Base-by-base conservation (phyloP, 1,140 invertebrate genomes). In the Sycobia sp. region DNA sequence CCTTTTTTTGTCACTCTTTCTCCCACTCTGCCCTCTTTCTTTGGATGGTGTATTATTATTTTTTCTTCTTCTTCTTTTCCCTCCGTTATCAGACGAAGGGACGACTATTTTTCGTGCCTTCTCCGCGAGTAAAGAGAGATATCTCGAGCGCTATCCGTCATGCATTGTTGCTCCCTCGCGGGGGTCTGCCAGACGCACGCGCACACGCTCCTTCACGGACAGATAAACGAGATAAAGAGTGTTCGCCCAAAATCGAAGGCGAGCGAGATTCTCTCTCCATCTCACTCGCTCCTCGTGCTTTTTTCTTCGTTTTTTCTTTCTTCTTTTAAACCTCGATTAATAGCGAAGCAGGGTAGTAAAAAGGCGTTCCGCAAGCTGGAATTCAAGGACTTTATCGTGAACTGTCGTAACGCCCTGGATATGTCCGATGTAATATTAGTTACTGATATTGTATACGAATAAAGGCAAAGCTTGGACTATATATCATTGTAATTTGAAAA, bases 151-250 rank as follows among this genome's bases (percentile, higher is more conserved):
- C 44, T 55, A 62, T 62, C 16, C 43, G 43, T 62, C 61, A 62
- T 56, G 61, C 18, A 56, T 62, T 62, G 61, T 62, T 50, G 22
- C 22, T 47, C 51, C 47, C 43, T 46, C 50, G 22, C 36, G n/a
- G 29, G 44, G 50, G 29, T 62, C 36, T 16, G 41, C 32, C 51
- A 39, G 32, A 44, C 27, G 39, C 39, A 46, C 27, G 23, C 36
- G 39, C 49, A 46, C 39, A 3, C n/a, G n/a, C 27, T 36, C 39
- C 38, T 53, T 49, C 44, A 50, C 23, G 11, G 20, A 38, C 25
- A 61, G 49, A 61, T 61, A 27, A n/a, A 51, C 38, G 47, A 61
- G 58, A 61, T 61, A 53, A 61, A 46, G 50, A 29, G 27, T 46
- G 50, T 54, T 18, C 20, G 36, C 50, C 22, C 11, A 46, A 62